Evolutionary conservation across 2,888 invertebrate species (phyloP).

Genomic region (Argyresthia goedartella): DNA sequence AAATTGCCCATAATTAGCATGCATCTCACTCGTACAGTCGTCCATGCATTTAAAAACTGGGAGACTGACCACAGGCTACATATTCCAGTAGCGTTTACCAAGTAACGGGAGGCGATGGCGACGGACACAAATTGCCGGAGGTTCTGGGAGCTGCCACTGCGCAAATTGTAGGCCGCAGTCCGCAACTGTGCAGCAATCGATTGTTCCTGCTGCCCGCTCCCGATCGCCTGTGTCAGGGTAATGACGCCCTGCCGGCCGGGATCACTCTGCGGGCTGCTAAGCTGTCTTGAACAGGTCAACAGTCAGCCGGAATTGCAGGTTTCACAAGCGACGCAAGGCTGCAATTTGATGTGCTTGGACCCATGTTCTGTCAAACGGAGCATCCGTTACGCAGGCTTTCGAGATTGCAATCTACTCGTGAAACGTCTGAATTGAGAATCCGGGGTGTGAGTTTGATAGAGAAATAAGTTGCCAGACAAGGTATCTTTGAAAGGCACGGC

Average conservation of each 20-base stretch:
- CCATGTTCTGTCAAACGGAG: background rate
- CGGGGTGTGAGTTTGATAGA: too few species aligned
- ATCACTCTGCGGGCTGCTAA: background rate
- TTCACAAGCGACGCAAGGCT: background rate
- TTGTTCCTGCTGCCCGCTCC: slow-evolving; percentile 29
- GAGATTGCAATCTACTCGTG: too few species aligned
- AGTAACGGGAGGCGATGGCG: slow-evolving; percentile 60
- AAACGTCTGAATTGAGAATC: too few species aligned
- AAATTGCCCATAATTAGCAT: slow-evolving; percentile 68
- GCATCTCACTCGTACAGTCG: slow-evolving; percentile 58
- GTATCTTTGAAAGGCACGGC: too few species aligned
- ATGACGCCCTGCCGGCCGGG: slow-evolving; percentile 6
- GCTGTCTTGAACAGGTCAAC: background rate
- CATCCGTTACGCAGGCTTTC: background rate
- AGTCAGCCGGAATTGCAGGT: background rate
- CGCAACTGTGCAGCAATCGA: slow-evolving; percentile 40
- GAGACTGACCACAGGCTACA: slow-evolving; percentile 57
- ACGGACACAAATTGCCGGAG: slow-evolving; percentile 64
- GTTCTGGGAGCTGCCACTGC: slow-evolving; percentile 42
- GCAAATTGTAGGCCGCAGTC: slow-evolving; percentile 46
- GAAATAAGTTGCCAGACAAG: too few species aligned
- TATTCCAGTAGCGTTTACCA: slow-evolving; percentile 69
- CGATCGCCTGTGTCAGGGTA: slow-evolving; percentile 9
- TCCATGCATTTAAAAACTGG: slow-evolving; percentile 57
- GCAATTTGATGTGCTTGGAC: background rate